Conservation (phyloP, 2,888 invertebrate genomes). For the Marasmarcha lunaedactyla region DNA sequence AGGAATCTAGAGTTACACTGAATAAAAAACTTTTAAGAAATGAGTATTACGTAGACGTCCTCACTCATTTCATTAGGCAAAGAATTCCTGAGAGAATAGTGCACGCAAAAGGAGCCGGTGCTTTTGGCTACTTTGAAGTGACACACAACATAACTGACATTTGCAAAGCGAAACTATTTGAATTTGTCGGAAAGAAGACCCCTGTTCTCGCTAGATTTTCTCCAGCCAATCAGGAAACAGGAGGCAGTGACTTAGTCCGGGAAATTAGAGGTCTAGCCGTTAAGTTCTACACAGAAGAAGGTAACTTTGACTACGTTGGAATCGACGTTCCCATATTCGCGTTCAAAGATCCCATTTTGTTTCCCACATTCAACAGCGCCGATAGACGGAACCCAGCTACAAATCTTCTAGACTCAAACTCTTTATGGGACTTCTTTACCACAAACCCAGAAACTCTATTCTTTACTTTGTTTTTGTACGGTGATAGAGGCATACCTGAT, state of each 20-base stretch:
- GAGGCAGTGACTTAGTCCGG: conserved; percentile 64
- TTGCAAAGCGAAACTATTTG: conserved; percentile 69
- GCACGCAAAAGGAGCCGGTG: conserved; percentile 89
- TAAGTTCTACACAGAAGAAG: conserved; percentile 31
- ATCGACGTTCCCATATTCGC: conserved; percentile 69
- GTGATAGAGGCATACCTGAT: conserved; percentile 89
- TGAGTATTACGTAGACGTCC: conserved; percentile 76
- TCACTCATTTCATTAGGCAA: conserved; percentile 84
- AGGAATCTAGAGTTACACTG: conserved; percentile 77
- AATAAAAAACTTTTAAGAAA: conserved; percentile 85
- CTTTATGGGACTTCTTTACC: conserved; percentile 64
- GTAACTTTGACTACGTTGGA: conserved; percentile 33
- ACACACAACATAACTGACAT: conserved; percentile 4
- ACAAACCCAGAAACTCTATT: conserved; percentile 76
- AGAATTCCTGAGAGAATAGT: conserved; percentile 91
- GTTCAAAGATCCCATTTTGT: conserved; percentile 62
- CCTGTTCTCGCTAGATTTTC: conserved; percentile 70
- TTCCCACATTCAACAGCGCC: conserved; percentile 62
- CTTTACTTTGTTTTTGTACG: conserved; percentile 78
- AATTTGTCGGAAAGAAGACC: conserved; percentile 69
- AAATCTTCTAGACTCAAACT: conserved; percentile 30
- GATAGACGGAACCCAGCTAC: conserved; percentile 70
- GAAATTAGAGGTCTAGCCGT: conserved; percentile 50
- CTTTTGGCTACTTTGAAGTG: conserved; percentile 23
- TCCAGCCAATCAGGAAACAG: conserved; percentile 71